Percentiles rank a stretch among this genome's conserved stretches.
Conservation (phyloP, 2,888 invertebrate genomes). For the Syrphus vitripennis region DNA sequence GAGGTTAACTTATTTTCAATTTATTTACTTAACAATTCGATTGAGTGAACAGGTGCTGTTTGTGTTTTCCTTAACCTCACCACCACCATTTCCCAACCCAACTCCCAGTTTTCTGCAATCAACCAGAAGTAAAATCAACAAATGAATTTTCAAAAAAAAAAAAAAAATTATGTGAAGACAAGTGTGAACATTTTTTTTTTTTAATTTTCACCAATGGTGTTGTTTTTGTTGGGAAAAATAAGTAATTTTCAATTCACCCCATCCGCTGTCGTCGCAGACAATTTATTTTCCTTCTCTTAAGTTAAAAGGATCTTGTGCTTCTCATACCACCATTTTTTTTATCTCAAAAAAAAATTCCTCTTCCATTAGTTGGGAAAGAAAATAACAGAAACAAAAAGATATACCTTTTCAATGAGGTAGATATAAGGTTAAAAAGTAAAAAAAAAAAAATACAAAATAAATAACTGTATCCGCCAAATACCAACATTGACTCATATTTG, state of each 20-base stretch:
- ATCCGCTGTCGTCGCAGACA: background rate
- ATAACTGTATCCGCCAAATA: slow-evolving; percentile 46
- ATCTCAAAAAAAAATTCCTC: background rate
- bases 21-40: slow-evolving; percentile 32
- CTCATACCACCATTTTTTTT: background rate
- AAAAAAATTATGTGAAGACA: background rate
- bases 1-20: slow-evolving; percentile 27
- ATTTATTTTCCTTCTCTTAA: background rate
- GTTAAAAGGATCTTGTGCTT: slow-evolving; percentile 23
- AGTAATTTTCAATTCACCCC: slow-evolving; percentile 40
- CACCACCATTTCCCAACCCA: background rate
- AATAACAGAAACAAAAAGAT: background rate
- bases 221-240: slow-evolving; percentile 12
- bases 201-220: slow-evolving; percentile 13
- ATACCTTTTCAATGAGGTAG: slow-evolving; percentile 5
- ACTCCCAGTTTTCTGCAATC: background rate
- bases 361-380: background rate
- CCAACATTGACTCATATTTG: slow-evolving; percentile 78
- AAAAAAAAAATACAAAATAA: background rate
- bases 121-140: slow-evolving; percentile 29
- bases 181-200: slow-evolving; percentile 18
- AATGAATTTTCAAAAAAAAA: background rate
- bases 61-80: background rate
- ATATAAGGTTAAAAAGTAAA: background rate
- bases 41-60: slow-evolving; percentile 32